Conservation (phyloP, 2,888 invertebrate genomes). For the Rotaria socialis region DNA sequence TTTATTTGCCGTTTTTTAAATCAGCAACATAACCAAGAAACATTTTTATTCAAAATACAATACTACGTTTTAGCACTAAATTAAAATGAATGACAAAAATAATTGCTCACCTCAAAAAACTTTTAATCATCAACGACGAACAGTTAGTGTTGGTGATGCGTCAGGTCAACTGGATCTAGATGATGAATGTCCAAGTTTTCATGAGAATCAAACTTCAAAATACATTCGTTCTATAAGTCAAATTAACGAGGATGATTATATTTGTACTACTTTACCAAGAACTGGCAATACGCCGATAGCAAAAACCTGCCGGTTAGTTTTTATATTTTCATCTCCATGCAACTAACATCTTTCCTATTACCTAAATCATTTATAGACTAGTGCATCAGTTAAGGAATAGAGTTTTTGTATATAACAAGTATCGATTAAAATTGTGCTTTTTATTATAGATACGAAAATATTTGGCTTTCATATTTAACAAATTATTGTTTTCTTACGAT, state of each 20-base stretch:
- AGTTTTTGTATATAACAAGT: background rate
- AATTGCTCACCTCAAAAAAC: background rate
- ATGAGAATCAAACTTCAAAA: background rate
- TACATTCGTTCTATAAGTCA: background rate
- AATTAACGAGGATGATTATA: background rate
- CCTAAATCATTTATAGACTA: background rate
- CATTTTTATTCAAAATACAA: too few relatives aligned
- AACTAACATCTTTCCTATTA: too few relatives aligned
- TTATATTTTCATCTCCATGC: background rate
- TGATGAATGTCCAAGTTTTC: background rate
- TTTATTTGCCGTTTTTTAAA: too few relatives aligned
- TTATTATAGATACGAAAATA: background rate
- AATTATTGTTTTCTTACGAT: background rate
- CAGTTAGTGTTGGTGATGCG: background rate
- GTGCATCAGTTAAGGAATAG: background rate
- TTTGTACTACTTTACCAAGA: background rate
- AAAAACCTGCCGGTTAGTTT: slow-evolving; percentile 7
- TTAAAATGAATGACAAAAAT: background rate
- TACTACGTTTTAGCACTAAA: background rate
- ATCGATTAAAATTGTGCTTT: background rate
- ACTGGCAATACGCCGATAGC: background rate
- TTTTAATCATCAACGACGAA: background rate
- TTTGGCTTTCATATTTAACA: background rate
- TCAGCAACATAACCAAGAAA: too few relatives aligned
- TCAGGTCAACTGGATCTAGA: background rate